Evolutionary conservation across 2,113 vertebrate species (phyloP), one percentile per base, ranked within the genome.

Genomic region (Rhea americana): DNA sequence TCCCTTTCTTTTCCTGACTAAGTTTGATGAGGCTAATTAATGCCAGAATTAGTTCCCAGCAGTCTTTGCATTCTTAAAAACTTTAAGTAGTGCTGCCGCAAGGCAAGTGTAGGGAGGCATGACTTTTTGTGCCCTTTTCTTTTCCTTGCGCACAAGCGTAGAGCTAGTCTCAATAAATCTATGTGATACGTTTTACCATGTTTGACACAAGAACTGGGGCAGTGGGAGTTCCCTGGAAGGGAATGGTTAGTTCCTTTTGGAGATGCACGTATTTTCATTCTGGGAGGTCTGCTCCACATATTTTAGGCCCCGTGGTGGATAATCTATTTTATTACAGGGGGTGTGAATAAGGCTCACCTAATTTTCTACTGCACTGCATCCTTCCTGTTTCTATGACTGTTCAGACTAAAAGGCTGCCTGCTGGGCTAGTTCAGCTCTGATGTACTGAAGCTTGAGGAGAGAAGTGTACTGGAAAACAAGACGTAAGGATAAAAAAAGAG

Each of bases 281-380:
- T 91, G 59, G 51, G 66, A 90, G 28, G 50, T 77, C 80, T 90
- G 68, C 26, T 80, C 48, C 62, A 87, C 45, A 32, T n/a, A 63
- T 71, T 90, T 85, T n/a, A 71, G 71, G 80, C 51, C 47, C 67
- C 0, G 0, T 82, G 80, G 55, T 58, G 10, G 2, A n/a, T 84
- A 94, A 94, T 74, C 78, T 88, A n/a, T 89, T 97, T 95, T 95
- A 84, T 93, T 92, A 90, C 51, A 78, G 35, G 32, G 73, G 19
- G 24, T 87, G 56, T 95, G 89, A 95, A 87, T 90, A 93, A 92
- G 84, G 56, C 43, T 93, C 45, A 92, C 50, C 65, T 90, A 80
- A 86, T 91, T 93, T 94, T 93, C 70, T 94, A 47, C 76, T 96
- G 90, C 65, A 56, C 24, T 68, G 65, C 47, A 85, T 90, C 15